These are phyloP conservation scores for Andrena camellia DNA, from an alignment of 2,888 invertebrate genomes.

Conservation along the genomic window DNA sequence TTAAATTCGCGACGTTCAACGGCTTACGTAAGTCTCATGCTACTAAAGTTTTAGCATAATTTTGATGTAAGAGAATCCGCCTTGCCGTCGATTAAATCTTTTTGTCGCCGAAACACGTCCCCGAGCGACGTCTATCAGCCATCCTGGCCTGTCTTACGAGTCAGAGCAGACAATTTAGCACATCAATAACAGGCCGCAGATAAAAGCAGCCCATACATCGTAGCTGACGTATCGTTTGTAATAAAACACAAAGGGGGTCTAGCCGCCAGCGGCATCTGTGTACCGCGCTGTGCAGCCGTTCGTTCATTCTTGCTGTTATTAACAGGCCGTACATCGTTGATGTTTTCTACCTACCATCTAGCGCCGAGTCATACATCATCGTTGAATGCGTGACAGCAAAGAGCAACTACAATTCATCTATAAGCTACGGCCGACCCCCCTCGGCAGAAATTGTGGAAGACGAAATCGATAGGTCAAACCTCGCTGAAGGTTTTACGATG, in stretches of 20 bases:
- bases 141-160: constrained; percentile 80
- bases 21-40: neutral
- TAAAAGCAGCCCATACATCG: constrained; percentile 83
- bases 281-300: constrained; percentile 76
- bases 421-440: constrained; percentile 76
- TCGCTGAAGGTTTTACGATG: constrained; percentile 66
- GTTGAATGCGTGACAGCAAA: constrained; percentile 82
- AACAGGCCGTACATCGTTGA: constrained; percentile 81
- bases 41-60: constrained; percentile 11
- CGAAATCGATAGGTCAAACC: constrained; percentile 79
- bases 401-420: constrained; percentile 83
- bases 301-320: constrained; percentile 81
- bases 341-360: constrained; percentile 80
- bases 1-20: too few relatives aligned
- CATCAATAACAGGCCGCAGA: constrained; percentile 84
- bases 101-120: constrained; percentile 67
- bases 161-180: constrained; percentile 83
- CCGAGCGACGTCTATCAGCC: constrained; percentile 79
- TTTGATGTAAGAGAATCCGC: constrained; percentile 12
- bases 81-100: constrained; percentile 50
- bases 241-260: constrained; percentile 84
- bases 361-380: constrained; percentile 83
- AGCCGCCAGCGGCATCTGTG: constrained; percentile 81
- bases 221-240: constrained; percentile 85
- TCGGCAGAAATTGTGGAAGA: constrained; percentile 76